Conservation (phyloP, 2,797 vertebrate genomes). For the Sciaenops ocellatus region DNA sequence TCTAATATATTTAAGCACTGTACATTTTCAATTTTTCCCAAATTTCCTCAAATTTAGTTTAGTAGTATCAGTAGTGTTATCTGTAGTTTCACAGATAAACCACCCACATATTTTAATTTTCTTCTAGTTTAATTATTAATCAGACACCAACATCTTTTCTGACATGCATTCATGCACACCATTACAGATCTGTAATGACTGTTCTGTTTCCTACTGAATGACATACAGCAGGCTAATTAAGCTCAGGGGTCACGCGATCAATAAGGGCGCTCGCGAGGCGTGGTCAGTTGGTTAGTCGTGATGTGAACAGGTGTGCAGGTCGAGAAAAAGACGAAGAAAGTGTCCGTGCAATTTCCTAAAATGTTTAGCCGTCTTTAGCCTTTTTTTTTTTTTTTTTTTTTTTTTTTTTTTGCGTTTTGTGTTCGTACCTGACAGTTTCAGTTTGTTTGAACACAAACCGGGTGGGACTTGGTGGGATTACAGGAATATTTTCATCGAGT, state of each 20-base stretch:
- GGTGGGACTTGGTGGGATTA: background rate
- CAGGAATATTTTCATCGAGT: background rate
- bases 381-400: no score
- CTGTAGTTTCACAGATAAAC: background rate
- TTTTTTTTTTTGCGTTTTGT: no score
- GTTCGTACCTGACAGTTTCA: background rate
- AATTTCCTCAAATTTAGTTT: no score
- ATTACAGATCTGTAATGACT: no score
- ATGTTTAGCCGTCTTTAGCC: no score
- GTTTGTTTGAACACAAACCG: no score
- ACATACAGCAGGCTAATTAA: no score
- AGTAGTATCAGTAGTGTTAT: no score
- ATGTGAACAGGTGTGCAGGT: conserved; percentile 48
- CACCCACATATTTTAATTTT: background rate
- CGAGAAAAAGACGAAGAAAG: background rate
- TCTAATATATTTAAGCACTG: no score
- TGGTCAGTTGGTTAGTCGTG: background rate
- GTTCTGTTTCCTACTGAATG: background rate
- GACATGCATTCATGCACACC: no score
- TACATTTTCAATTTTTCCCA: no score
- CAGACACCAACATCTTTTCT: no score
- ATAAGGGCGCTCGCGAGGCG: background rate
- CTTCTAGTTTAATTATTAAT: background rate
- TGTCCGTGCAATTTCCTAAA: background rate
- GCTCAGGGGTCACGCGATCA: background rate